A percentile compares a stretch with the other conserved stretches of the same genome.
Evolutionary conservation across 2,797 vertebrate species (phyloP).

Genomic region (Poliocrania exsul): DNA sequence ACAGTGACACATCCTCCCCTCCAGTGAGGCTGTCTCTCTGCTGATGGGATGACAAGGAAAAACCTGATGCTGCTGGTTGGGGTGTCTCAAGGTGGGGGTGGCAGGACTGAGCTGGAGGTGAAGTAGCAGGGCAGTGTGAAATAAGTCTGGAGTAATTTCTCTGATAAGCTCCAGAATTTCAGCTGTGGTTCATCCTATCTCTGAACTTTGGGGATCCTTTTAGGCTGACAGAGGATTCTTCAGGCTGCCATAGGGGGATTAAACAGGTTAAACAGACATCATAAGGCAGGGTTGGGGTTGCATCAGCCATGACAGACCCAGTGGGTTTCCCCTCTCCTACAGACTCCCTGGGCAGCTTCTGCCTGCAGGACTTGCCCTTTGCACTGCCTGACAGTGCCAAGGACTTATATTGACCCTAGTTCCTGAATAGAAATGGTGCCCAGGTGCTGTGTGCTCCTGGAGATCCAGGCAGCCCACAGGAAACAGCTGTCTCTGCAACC

Average conservation of each 20-base stretch:
- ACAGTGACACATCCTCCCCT: conserved; percentile 13
- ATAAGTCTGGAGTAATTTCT: not conserved
- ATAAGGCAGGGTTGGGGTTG: not conserved
- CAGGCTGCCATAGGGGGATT: not conserved
- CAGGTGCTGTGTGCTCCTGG: not conserved
- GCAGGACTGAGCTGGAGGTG: not conserved
- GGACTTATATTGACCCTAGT: rapidly evolving
- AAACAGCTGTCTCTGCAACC: not conserved
- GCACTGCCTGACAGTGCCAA: not conserved
- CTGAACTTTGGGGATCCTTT: not conserved
- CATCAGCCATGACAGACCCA: not conserved
- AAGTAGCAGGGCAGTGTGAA: not conserved
- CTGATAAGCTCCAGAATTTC: not conserved
- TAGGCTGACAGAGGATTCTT: not conserved
- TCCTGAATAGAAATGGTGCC: not conserved
- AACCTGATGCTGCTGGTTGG: not conserved
- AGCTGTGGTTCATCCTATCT: not conserved
- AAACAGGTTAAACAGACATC: not conserved
- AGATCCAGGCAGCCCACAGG: not conserved
- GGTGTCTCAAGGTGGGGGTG: not conserved
- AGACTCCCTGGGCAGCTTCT: not conserved
- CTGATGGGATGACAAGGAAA: conserved; percentile 33
- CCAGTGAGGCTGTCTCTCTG: conserved; percentile 33
- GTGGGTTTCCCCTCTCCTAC: not conserved
- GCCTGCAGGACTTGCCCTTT: not conserved